Evolutionary conservation across 2,888 invertebrate genomes (phyloP), one percentile per base, ranked within the genome.

Genomic region (Synanthedon andrenaeformis): DNA sequence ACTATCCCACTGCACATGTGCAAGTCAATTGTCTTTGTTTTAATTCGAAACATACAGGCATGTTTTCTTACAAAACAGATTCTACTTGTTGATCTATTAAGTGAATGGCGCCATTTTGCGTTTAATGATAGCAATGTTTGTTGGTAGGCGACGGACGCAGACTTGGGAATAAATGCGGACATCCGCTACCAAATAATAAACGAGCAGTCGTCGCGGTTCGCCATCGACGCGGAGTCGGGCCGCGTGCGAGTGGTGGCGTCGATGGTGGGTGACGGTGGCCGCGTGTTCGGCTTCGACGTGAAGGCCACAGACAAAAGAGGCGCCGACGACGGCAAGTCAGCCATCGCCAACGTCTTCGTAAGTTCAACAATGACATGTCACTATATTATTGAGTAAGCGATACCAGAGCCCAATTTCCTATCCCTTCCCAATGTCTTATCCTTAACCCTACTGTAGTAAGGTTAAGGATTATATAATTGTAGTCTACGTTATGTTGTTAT

Each of bases 281-380:
- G 91, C 59, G 93, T 96, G 49, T 95, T 92, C 67, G 94, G 95
- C 0, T 95, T 96, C 67, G 95, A 96, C 77, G 94, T 96, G 10
- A 95, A 95, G 78, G 96, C 95, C 10, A 95, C 94, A 0, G 96
- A 96, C 72, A 90, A 92, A 55, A 86, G 89, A 23, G 96, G 96
- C 1, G 93, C 93, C 49, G 93, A 94, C 66, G 93, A 94, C 67
- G 96, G 96, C 1, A 91, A 91, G 57, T 95, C 95, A 8, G 92
- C 94, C 51, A 95, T 95, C 59, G 93, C 93, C 52, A 95, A 95
- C 73, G 94, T 96, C 56, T 94, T 95, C 74, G 95, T 94, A 75
- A 91, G 92, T 90, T 54, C 19, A 14, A 53, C 35, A 35, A 8
- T 35, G 3, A 35, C 10, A 35, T 35, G 35, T 3, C 10, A 35